phyloP scores from a whole-genome alignment of 2,113 vertebrate species.

The Gymnobelideus leadbeateri region DNA sequence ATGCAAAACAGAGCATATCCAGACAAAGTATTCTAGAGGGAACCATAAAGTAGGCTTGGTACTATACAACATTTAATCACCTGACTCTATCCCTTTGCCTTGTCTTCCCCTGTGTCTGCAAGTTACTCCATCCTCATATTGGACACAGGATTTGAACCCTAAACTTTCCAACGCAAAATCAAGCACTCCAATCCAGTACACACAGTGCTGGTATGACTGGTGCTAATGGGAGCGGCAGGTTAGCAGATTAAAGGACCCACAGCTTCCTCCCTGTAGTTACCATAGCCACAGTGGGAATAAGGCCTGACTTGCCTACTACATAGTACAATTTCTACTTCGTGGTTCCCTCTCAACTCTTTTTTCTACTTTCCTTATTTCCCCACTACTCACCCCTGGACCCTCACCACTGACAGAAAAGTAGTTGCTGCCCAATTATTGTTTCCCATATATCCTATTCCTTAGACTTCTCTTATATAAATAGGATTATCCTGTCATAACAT shows the following conservation, averaged over 20 bases:
- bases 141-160: not conserved
- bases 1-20: not conserved
- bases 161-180: not conserved
- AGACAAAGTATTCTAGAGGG: not conserved
- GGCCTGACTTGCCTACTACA: not conserved
- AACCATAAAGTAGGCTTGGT: not conserved
- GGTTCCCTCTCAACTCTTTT: not conserved
- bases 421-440: too few relatives aligned
- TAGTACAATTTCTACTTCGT: not conserved
- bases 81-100: not conserved
- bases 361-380: not conserved
- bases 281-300: not conserved
- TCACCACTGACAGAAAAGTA: not conserved
- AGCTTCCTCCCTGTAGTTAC: not conserved
- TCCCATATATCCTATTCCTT: not conserved
- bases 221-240: not conserved
- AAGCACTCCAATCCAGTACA: not conserved
- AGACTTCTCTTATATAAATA: not conserved
- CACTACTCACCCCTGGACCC: not conserved
- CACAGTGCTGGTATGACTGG: not conserved
- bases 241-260: not conserved
- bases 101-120: not conserved
- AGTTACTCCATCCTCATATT: not conserved
- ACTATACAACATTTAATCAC: not conserved
- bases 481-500: not conserved